Evolutionary conservation across 2,888 invertebrate species (phyloP), one percentile per base, ranked within the genome.

Genomic region (Acleris sparsana): DNA sequence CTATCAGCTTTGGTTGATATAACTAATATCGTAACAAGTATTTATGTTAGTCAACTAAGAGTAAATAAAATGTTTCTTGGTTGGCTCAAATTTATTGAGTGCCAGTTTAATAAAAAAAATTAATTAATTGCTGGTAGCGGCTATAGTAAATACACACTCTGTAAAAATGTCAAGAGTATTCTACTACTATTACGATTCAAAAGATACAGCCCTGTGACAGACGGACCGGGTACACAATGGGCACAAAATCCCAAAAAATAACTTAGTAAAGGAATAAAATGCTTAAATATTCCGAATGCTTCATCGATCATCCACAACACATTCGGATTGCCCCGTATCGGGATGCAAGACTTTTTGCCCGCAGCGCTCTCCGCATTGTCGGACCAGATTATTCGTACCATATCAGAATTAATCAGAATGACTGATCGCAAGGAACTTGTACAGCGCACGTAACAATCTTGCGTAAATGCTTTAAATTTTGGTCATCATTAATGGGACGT

Each of bases 281-380:
- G 64, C 68, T 70, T 71, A 70, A 68, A 70, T 70, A 63, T 69
- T 70, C 67, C 53, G 62, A 70, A 62, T 65, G 68, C 65, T 64
- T 58, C 69, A 73, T 72, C 73, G 68, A 72, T 73, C 73, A 72
- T 71, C 66, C 51, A 62, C 64, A 70, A 68, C 70, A 70, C 62
- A 70, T 64, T 68, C 62, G 68, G 69, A 72, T 69, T 70, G 69
- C 68, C 63, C 61, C 62, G 68, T 68, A 71, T 71, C 64, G 64
- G 68, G 66, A 60, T 55, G 63, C 43, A 51, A 49, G 62, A 46
- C 65, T 71, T 70, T 72, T 73, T 71, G 67, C 70, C 67, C 49
- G 53, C 58, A 43, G 52, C 67, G 49, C 52, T 68, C 56, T 48
- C 53, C 20, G 51, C 39, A 52, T 48, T 44, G 51, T 61, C 58